These are phyloP conservation scores for Naja naja DNA, from an alignment of 2,113 vertebrate genomes.

Conservation along the genomic window DNA sequence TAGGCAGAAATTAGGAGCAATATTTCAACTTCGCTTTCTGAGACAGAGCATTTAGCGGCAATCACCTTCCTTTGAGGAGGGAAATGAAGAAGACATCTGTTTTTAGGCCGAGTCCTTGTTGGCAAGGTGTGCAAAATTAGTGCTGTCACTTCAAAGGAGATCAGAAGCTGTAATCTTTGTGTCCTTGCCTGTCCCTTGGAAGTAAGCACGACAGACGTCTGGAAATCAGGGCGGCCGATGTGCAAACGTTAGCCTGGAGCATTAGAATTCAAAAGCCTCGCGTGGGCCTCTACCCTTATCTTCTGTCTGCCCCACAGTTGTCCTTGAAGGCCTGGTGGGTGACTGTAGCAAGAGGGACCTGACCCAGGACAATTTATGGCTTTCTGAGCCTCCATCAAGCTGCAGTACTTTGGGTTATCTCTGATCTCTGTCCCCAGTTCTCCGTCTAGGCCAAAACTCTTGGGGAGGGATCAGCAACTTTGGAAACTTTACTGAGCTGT, in stretches of 20 bases:
- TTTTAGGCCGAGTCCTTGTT: slow-evolving; percentile 32
- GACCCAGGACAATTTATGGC: not conserved
- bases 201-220: slow-evolving; percentile 26
- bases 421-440: not conserved
- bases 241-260: not conserved
- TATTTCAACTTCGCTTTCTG: rapidly evolving
- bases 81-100: not conserved
- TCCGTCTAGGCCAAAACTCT: not conserved
- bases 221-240: not conserved
- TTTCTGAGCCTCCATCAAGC: not conserved
- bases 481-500: not conserved
- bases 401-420: not conserved
- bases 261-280: not conserved
- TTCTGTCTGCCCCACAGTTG: not conserved
- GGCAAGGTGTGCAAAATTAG: not conserved
- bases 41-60: not conserved
- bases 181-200: slow-evolving; percentile 25
- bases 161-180: slow-evolving; percentile 20
- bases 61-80: not conserved
- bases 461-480: not conserved
- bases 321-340: slow-evolving; percentile 4
- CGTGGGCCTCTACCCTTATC: not conserved
- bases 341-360: not conserved
- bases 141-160: slow-evolving; percentile 36
- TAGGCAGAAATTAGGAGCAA: not conserved